A percentile compares a stretch with the other conserved stretches of the same genome.
Evolutionary conservation across 2,888 invertebrate genomes (phyloP).

Genomic region (Mesorhabditis sp.): DNA sequence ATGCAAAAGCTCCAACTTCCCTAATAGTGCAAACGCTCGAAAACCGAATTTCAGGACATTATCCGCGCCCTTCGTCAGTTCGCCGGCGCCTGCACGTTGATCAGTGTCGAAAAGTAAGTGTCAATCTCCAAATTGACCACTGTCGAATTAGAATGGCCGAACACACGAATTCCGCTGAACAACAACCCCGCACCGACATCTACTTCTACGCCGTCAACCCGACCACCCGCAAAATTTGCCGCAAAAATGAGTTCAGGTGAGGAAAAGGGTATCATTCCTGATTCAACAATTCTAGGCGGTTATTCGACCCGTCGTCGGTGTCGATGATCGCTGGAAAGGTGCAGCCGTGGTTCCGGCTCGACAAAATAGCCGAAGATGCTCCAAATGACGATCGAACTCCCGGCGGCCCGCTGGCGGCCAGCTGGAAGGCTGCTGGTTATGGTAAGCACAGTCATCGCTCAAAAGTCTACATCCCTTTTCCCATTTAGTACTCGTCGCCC

Average conservation of each 20-base stretch:
- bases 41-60: conserved; percentile 32
- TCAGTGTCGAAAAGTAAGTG: conserved; percentile 48
- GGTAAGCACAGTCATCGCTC: not conserved
- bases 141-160: conserved; percentile 3
- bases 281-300: conserved; percentile 26
- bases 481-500: conserved; percentile 33
- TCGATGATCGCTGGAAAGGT: conserved; percentile 50
- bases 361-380: conserved; percentile 33
- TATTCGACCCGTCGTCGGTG: conserved; percentile 45
- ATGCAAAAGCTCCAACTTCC: no score
- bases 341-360: conserved; percentile 53
- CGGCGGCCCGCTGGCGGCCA: conserved; percentile 33
- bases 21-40: no score
- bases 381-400: conserved; percentile 18
- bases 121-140: not conserved
- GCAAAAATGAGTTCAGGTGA: conserved; percentile 47
- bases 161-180: not conserved
- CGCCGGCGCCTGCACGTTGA: conserved; percentile 46
- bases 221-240: conserved; percentile 49
- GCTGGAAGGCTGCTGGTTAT: conserved; percentile 40
- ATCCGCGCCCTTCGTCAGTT: conserved; percentile 48
- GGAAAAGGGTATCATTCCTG: not conserved
- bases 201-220: conserved; percentile 56
- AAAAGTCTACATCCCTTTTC: no score
- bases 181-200: conserved; percentile 40